Evolutionary conservation across 2,797 vertebrate species (phyloP).

Genomic region (Melopsittacus undulatus): DNA sequence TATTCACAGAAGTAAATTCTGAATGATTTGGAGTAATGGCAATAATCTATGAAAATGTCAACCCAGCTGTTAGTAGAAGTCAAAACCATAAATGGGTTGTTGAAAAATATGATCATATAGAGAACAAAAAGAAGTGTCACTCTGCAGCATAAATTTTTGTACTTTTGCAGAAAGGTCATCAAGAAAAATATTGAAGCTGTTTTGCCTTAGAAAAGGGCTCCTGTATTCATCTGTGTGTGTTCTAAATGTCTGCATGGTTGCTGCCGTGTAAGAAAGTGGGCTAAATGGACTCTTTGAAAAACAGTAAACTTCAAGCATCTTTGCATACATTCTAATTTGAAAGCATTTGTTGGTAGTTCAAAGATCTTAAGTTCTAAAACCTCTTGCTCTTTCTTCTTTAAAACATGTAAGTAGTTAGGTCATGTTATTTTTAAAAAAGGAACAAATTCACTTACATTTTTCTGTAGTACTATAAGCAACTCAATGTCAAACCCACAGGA

Average conservation of each 20-base stretch:
- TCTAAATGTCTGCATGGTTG: neutral
- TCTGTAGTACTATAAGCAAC: neutral
- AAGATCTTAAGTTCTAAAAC: neutral
- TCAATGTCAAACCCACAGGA: neutral
- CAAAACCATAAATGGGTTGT: neutral
- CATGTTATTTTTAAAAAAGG: neutral
- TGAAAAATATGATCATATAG: neutral
- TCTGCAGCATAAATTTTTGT: neutral
- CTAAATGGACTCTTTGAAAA: neutral
- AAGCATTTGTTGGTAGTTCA: neutral
- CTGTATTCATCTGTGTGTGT: neutral
- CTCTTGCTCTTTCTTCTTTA: neutral
- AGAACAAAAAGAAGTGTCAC: neutral
- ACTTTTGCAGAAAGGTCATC: neutral
- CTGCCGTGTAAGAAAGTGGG: neutral
- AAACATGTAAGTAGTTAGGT: neutral
- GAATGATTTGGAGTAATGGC: neutral
- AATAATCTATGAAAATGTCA: neutral
- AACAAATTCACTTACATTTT: neutral
- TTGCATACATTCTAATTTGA: neutral
- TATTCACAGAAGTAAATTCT: neutral
- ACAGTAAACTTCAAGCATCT: neutral
- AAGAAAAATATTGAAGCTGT: neutral
- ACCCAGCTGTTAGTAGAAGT: neutral
- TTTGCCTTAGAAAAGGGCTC: neutral